These are phyloP conservation scores for Cisticola juncidis DNA, from an alignment of 2,113 vertebrate species.

Conservation along the genomic window DNA sequence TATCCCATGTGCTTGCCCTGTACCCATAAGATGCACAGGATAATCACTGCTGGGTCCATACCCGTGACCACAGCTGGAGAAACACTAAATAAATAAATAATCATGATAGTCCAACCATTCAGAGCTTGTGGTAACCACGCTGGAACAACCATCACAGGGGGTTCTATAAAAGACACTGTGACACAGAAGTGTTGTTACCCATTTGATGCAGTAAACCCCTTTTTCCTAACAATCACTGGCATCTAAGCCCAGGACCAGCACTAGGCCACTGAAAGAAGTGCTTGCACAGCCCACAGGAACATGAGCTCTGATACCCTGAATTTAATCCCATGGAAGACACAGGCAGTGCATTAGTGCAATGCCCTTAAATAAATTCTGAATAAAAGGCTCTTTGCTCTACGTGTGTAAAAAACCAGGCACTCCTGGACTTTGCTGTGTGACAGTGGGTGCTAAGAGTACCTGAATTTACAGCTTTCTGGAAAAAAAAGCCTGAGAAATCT, in stretches of 20 bases:
- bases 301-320: neutral
- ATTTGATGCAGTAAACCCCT: neutral
- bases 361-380: neutral
- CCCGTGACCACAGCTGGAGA: neutral
- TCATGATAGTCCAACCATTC: neutral
- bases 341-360: fast-evolving
- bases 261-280: neutral
- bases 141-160: neutral
- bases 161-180: fast-evolving
- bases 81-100: neutral
- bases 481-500: neutral
- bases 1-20: neutral
- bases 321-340: neutral
- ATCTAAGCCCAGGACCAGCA: neutral
- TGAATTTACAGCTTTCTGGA: conserved; percentile 2
- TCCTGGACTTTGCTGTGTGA: neutral
- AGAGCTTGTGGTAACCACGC: neutral
- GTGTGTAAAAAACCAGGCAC: neutral
- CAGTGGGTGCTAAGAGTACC: neutral
- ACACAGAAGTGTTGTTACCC: neutral
- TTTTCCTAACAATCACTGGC: neutral
- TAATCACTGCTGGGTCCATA: neutral
- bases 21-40: too few species aligned
- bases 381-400: neutral
- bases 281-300: neutral